Evolutionary conservation across 1,140 invertebrate species (phyloP), one percentile per base, ranked within the genome.

Genomic region (Sarcophaga peregrina): DNA sequence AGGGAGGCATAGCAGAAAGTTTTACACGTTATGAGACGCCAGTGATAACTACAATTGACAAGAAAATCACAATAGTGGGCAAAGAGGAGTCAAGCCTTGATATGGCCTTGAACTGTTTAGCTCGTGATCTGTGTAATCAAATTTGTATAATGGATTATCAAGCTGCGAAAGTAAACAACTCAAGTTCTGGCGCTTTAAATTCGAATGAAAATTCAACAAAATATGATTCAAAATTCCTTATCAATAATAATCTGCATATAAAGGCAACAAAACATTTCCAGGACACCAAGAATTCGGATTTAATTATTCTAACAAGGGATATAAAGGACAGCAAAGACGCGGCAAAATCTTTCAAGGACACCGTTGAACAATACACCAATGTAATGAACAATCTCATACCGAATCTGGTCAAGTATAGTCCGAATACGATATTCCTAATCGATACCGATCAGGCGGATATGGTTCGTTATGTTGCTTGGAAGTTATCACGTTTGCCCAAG

Each of bases 111-210:
- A 68, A 68, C n/a, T 68, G 62, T 9, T 68, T 68, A 9, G 62
- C 17, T 25, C 62, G 62, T 68, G 62, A 68, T 20, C 8, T 68
- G 15, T 68, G 62, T 25, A 15, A 17, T 20, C 17, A 68, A 25
- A 68, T 68, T 68, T 68, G 62, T 25, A 68, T 68, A 68, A 68
- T 68, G 62, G 62, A 68, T 20, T 25, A 9, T 8, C 62, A 68
- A 25, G 62, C 17, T 4, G n/a, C 2, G 0, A 17, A 68, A 68
- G 17, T 4, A n/a, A 68, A 68, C 20, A 9, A n/a, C n/a, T n/a
- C 62, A 0, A 68, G 20, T 8, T 7, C n/a, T 2, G 20, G 20
- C 20, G 1, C 20, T 3, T 25, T 9, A 20, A 20, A 20, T 20
- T 25, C 62, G 8, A 37, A 37, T 37, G 25, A 37, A 37, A 37